These are phyloP conservation scores for Grammomys surdaster DNA, from an alignment of 2,113 vertebrate genomes.

Conservation along the genomic window DNA sequence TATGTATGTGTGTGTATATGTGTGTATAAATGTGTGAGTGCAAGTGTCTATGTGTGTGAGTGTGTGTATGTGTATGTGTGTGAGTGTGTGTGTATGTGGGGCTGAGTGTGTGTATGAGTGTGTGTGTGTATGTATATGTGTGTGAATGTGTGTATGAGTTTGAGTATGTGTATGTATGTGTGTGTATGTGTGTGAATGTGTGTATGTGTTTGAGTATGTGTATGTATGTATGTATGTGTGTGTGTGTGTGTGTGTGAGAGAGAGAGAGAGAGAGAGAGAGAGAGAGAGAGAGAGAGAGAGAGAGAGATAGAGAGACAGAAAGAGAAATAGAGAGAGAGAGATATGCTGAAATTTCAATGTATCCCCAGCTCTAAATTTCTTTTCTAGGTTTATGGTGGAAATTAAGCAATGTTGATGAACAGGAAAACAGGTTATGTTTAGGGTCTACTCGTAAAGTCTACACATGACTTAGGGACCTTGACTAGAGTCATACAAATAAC, in stretches of 20 bases:
- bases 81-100: no score
- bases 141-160: no score
- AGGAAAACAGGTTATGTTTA: background rate
- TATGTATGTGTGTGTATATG: no score
- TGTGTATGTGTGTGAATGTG: background rate
- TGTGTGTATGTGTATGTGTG: background rate
- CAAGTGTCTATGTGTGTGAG: background rate
- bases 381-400: background rate
- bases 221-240: no score
- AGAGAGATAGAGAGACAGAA: no score
- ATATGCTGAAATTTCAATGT: background rate
- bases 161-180: background rate
- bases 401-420: background rate
- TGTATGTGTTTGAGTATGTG: no score
- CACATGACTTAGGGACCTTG: background rate
- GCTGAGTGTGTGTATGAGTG: no score
- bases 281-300: no score
- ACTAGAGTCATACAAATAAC: background rate
- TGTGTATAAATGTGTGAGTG: background rate
- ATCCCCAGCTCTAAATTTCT: background rate
- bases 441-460: background rate
- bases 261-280: no score
- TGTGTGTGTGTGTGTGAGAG: no score
- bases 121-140: no score
- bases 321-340: no score